Evolutionary conservation across 2,888 invertebrate genomes (phyloP).

Genomic region (Thysanoteuthis rhombus): DNA sequence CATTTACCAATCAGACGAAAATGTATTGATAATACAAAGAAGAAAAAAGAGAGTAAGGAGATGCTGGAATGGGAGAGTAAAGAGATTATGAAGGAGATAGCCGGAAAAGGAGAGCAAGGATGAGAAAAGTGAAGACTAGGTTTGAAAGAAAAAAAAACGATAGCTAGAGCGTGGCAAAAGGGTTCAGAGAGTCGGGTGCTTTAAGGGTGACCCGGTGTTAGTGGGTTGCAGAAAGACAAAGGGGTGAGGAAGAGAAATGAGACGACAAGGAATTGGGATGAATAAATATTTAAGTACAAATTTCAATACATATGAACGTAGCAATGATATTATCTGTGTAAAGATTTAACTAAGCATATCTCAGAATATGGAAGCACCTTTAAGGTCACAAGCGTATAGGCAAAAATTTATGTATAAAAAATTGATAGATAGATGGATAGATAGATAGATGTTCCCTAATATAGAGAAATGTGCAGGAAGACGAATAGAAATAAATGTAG

Average conservation of each 20-base stretch:
- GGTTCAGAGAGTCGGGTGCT: background rate
- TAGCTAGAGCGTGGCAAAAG: background rate
- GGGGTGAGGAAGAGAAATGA: background rate
- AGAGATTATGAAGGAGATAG: no score
- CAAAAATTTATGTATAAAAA: background rate
- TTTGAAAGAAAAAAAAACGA: background rate
- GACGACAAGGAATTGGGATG: background rate
- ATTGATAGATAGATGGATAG: background rate
- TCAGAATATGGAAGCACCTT: background rate
- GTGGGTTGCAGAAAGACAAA: background rate
- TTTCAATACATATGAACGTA: background rate
- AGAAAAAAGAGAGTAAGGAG: background rate
- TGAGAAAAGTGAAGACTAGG: background rate
- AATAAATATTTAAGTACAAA: background rate
- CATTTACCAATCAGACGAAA: background rate
- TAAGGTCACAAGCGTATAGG: background rate
- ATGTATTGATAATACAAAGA: background rate
- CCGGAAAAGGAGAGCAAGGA: background rate
- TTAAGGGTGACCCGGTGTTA: background rate
- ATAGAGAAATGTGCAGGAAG: no score
- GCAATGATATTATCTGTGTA: background rate
- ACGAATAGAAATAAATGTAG: background rate
- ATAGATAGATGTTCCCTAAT: no score
- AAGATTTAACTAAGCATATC: no score
- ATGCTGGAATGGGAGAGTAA: background rate